Percentiles rank a stretch among this genome's conserved stretches.
Evolutionary conservation across 2,113 vertebrate species (phyloP).

Genomic region (Monarcha castaneiventris): DNA sequence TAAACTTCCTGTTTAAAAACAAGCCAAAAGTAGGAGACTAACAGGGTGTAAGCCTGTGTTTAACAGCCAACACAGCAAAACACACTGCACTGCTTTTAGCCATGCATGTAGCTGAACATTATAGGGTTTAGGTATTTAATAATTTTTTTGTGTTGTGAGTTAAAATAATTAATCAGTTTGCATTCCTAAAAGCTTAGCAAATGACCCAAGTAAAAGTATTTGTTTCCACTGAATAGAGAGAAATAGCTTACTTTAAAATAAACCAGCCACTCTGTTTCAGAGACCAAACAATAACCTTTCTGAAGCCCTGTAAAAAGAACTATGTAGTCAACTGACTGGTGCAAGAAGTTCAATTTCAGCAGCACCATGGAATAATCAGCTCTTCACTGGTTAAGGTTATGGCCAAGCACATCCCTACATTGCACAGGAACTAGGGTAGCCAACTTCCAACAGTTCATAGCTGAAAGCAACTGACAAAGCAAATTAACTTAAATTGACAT

Average conservation of each 20-base stretch:
- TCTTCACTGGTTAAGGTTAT: not conserved
- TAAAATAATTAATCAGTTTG: not conserved
- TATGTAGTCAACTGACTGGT: not conserved
- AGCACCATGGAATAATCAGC: not conserved
- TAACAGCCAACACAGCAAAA: not conserved
- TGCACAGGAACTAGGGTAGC: not conserved
- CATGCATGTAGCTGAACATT: not conserved
- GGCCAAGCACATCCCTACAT: not conserved
- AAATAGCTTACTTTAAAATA: not conserved
- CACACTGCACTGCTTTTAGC: not conserved
- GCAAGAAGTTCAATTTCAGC: not conserved
- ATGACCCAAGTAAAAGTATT: not conserved
- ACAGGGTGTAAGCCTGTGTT: not conserved
- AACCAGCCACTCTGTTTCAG: not conserved
- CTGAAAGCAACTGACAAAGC: not conserved
- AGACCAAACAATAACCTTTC: not conserved
- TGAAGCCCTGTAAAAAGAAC: not conserved
- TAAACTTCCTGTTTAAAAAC: not conserved
- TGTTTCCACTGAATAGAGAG: not conserved
- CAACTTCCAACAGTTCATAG: not conserved
- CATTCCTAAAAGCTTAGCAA: not conserved
- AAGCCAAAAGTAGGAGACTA: not conserved
- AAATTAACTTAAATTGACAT: not conserved
- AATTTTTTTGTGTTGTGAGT: not conserved
- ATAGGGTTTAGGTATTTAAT: not conserved